Evolutionary conservation across 2,888 invertebrate genomes (phyloP), one percentile per base, ranked within the genome.

Genomic region (Drosophila dives): DNA sequence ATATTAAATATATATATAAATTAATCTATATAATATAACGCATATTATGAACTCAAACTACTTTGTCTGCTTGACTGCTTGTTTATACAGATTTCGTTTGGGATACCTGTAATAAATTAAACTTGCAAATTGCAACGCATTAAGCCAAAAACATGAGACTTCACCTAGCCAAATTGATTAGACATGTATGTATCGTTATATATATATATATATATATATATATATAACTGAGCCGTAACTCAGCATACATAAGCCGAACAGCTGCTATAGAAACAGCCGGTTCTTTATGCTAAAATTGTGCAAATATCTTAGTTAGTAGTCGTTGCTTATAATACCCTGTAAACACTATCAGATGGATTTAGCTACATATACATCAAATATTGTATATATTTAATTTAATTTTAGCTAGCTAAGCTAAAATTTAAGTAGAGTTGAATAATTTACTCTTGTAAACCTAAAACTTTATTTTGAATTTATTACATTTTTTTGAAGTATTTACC

Each of bases 231-330:
- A 49, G 65, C 65, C 49, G 72, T 66, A 75, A 66, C 72, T 64
- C 65, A 71, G 48, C 72, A 42, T 56, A 56, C 62, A 38, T 75
- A 76, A 76, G 64, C 71, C 66, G 45, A 77, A 56, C 62, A 55
- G 66, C 78, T 78, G 78, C 65, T 72, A 34, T 48, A 64, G 60
- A 58, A 81, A 81, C 78, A 81, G 81, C 68, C 77, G 77, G 64
- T 74, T 66, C 66, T 63, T 67, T 70, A 62, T 69, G 69, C 68
- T 38, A 61, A 73, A 64, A 36, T 10, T 36, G 38, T 50, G 40
- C 38, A 58, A 26, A 20, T 63, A 53, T 4, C 10, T 1, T 5
- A 17, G 5, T 2, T 10, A 7, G 12, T 17, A 66, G 53, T 61
- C 71, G 71, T 15, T 17, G 7, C 3, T 0, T 5, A 1, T 8